Conservation (phyloP, 2,888 invertebrate genomes). For the Caenorhabditis zanzibari region DNA sequence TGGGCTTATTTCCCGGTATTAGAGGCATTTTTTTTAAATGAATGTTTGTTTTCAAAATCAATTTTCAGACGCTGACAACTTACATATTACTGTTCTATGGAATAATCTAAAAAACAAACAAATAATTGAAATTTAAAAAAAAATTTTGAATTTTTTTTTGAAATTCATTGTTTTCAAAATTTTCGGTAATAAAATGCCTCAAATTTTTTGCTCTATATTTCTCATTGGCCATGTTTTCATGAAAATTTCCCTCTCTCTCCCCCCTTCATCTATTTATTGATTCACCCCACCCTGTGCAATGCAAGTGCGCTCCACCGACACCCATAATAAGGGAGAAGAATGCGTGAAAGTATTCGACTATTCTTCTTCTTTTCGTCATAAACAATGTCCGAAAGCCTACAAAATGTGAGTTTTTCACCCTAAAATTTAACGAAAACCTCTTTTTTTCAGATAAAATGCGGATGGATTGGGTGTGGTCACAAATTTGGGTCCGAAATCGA, state of each 20-base stretch:
- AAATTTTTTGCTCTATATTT: not conserved
- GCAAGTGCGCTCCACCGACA: conserved; percentile 14
- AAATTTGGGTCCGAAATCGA: conserved; percentile 47
- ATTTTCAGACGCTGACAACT: too few species aligned
- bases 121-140: too few species aligned
- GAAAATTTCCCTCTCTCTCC: not conserved
- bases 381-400: not conserved
- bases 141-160: too few species aligned
- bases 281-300: not conserved
- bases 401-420: conserved; percentile 24
- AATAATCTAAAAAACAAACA: too few species aligned
- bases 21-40: too few species aligned
- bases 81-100: too few species aligned
- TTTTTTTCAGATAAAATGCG: conserved; percentile 40
- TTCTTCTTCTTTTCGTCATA: not conserved
- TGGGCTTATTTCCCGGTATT: too few species aligned
- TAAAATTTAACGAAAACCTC: not conserved
- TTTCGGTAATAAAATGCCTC: conserved; percentile 4
- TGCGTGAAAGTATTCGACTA: not conserved
- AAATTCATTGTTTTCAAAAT: not conserved
- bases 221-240: not conserved
- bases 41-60: too few species aligned
- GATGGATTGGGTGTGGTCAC: conserved; percentile 20
- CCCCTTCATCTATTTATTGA: too few species aligned
- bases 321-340: not conserved